phyloP scores from a whole-genome alignment of 2,888 invertebrate species.

The Aleiodes leptofemur region DNA sequence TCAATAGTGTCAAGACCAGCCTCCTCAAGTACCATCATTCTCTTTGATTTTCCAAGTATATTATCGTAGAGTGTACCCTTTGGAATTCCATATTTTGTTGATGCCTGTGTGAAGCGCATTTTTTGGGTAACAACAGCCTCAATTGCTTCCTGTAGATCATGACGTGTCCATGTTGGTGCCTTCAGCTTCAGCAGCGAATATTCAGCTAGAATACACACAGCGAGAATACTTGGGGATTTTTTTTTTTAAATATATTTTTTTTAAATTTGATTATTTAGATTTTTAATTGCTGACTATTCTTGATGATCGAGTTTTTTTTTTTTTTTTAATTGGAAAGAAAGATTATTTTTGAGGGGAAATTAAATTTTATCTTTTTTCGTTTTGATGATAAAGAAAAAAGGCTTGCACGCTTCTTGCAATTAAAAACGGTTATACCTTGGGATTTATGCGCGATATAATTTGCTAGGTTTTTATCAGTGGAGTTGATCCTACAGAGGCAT shows the following conservation, averaged over 20 bases:
- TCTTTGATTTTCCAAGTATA: constrained; percentile 85
- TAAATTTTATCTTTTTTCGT: neutral
- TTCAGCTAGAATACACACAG: constrained; percentile 75
- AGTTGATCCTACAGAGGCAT: constrained; percentile 51
- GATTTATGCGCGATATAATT: constrained; percentile 63
- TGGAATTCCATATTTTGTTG: constrained; percentile 83
- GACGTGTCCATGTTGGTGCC: constrained; percentile 85
- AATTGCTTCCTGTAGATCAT: constrained; percentile 85
- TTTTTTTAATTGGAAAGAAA: neutral
- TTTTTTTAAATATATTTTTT: constrained; percentile 38
- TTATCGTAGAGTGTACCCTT: constrained; percentile 88
- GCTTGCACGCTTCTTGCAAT: constrained; percentile 60
- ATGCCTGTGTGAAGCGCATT: constrained; percentile 87
- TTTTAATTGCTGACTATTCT: neutral
- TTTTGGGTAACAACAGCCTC: constrained; percentile 85
- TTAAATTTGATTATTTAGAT: neutral
- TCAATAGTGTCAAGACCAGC: constrained; percentile 80
- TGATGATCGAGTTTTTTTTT: neutral
- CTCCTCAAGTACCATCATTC: constrained; percentile 86
- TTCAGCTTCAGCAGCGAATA: constrained; percentile 84
- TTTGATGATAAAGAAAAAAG: neutral
- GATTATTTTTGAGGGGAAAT: neutral
- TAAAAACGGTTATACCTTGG: constrained; percentile 62
- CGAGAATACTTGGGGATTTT: constrained; percentile 47
- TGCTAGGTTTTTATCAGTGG: constrained; percentile 55